phyloP scores from a whole-genome alignment of 2,797 vertebrate genomes.

The Sorex maritimensis region DNA sequence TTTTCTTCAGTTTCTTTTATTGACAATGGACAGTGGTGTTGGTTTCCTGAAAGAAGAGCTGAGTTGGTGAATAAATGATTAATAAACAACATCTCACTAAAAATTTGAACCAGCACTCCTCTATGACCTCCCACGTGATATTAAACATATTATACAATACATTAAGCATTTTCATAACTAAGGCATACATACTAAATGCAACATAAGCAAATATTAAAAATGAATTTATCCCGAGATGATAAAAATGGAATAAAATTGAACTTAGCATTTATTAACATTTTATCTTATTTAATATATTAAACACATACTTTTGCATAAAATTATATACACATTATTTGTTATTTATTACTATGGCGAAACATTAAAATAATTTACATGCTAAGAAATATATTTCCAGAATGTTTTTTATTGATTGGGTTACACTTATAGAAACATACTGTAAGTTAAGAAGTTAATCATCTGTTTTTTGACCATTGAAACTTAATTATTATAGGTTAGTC shows the following conservation, averaged over 20 bases:
- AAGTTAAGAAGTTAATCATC: not conserved
- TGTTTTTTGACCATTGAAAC: not conserved
- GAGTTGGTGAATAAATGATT: slow-evolving; percentile 28
- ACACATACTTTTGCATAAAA: not conserved
- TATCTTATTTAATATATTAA: not conserved
- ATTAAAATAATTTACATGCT: not conserved
- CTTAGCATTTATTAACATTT: not conserved
- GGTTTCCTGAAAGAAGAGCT: not conserved
- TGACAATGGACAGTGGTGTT: not conserved
- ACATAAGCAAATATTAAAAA: not conserved
- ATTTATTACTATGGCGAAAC: too few relatives aligned
- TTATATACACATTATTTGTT: not conserved
- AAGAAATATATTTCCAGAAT: not conserved
- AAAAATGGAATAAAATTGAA: not conserved
- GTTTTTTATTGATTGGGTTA: not conserved
- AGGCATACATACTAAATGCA: not conserved
- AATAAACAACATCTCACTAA: slow-evolving; percentile 5
- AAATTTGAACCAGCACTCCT: not conserved
- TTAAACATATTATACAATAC: not conserved
- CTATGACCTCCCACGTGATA: not conserved
- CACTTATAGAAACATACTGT: not conserved
- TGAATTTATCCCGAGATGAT: not conserved
- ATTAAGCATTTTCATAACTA: slow-evolving; percentile 14
- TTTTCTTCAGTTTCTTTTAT: not conserved
- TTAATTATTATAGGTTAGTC: too few relatives aligned